A percentile compares a stretch with the other conserved stretches of the same genome.
Conservation (phyloP, 1,140 invertebrate genomes). For the Thereuonema tuberculata region DNA sequence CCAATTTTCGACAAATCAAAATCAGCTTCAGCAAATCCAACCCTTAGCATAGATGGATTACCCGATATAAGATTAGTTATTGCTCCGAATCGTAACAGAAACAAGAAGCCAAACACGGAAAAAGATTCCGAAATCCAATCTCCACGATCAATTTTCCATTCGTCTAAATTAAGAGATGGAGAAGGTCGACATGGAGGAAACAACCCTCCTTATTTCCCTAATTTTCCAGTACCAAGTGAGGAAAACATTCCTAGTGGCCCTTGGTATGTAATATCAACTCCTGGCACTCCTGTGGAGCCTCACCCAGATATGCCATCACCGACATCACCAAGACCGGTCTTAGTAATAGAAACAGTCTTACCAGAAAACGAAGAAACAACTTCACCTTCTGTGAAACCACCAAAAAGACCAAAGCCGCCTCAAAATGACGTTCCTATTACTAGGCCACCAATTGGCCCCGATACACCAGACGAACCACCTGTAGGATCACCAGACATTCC, state of each 20-base stretch:
- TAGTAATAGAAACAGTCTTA: not conserved
- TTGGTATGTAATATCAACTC: not conserved
- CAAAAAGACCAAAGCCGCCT: not conserved
- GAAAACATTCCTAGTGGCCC: not conserved
- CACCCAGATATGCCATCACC: not conserved
- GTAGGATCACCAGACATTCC: not conserved
- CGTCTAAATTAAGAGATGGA: not conserved
- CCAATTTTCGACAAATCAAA: not conserved
- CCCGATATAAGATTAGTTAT: not conserved
- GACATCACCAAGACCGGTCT: not conserved
- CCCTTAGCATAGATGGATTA: not conserved
- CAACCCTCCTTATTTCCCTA: not conserved
- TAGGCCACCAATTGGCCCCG: not conserved
- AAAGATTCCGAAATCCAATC: not conserved
- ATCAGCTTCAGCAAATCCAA: not conserved
- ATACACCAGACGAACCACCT: not conserved
- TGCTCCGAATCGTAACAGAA: not conserved
- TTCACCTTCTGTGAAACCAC: not conserved
- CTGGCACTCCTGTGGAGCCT: not conserved
- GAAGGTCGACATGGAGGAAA: too few relatives aligned
- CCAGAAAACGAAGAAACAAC: not conserved
- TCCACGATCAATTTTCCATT: not conserved
- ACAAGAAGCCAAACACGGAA: not conserved
- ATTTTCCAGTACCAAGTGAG: not conserved
- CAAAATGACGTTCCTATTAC: too few relatives aligned